Conservation (phyloP, 1,140 invertebrate species). For the fruit fly (Drosophila melanogaster) region DNA sequence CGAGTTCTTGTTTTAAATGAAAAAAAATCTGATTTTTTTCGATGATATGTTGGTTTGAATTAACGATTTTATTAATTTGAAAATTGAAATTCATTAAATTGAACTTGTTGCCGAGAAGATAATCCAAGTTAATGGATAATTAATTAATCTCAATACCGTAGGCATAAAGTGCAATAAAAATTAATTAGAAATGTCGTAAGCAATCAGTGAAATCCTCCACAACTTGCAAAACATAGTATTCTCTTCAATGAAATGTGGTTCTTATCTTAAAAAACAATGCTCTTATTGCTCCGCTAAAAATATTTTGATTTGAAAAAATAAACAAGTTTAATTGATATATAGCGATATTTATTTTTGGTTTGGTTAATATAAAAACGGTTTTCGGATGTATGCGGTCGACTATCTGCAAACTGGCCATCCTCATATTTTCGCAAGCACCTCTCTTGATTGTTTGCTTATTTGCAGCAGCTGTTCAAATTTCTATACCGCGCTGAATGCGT, state of each 20-base stretch:
- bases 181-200: constrained; percentile 11
- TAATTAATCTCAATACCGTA: background rate
- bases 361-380: constrained; percentile 36
- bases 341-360: constrained; percentile 26
- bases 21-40: background rate
- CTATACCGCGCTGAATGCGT: constrained; percentile 29
- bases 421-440: constrained; percentile 16
- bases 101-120: background rate
- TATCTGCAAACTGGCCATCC: constrained; percentile 6
- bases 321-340: constrained; percentile 11
- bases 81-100: background rate
- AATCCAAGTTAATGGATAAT: constrained; percentile 5
- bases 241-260: constrained; percentile 30
- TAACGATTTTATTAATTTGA: background rate
- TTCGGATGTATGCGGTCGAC: constrained; percentile 19
- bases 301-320: constrained; percentile 3
- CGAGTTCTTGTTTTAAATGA: background rate
- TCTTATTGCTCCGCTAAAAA: background rate
- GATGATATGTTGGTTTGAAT: background rate
- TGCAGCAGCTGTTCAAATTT: constrained; percentile 72
- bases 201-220: background rate
- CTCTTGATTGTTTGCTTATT: constrained; percentile 51
- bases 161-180: constrained; percentile 6
- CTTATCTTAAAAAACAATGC: background rate
- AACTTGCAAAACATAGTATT: background rate